Base-by-base conservation (phyloP, 2,797 vertebrate genomes). In the Eutrigla gurnardus region DNA sequence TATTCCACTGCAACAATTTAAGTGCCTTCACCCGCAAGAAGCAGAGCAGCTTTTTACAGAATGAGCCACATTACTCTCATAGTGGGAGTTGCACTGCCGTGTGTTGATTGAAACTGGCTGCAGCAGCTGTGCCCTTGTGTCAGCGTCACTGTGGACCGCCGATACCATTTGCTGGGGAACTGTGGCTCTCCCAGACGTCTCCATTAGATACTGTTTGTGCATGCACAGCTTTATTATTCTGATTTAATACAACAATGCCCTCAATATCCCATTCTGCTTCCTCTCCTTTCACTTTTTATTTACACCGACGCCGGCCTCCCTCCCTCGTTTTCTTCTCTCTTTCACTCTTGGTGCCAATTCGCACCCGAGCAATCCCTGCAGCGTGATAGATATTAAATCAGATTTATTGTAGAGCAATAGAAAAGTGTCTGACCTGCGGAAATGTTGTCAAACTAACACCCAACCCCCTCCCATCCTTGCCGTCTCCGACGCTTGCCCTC, bases 161-260 rank as follows among this genome's bases (percentile, higher is more conserved):
- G 69, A 77, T 72, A 73, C 73, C 64, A 62, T 80, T 86, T 70
- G 64, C 69, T 40, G 47, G 25, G 65, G 59, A 78, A 49, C 73
- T 40, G 69, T 55, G 65, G 52, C 85, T 80, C 69, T 70, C 80
- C 81, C 80, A 83, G 90, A 90, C 83, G 70, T 93, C 90, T 95
- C 91, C 84, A 92, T 94, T 94, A 91, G 89, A 86, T 84, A 68
- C 81, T 80, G 80, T 91, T 93, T 93, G 89, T 89, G 91, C 80
- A 86, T 89, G 86, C 86, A 82, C 83, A 76, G 80, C 89, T 94
- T 94, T 93, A 94, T 93, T 94, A 92, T 93, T 92, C 85, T 91
- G 94, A 94, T 94, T 94, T 94, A 93, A 94, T 92, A 92, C 91
- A 93, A 92, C 89, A 87, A 85, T 92, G 84, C 70, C 87, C 81